phyloP scores from a whole-genome alignment of 2,888 invertebrate genomes.

The Tetrapedia diversipes region DNA sequence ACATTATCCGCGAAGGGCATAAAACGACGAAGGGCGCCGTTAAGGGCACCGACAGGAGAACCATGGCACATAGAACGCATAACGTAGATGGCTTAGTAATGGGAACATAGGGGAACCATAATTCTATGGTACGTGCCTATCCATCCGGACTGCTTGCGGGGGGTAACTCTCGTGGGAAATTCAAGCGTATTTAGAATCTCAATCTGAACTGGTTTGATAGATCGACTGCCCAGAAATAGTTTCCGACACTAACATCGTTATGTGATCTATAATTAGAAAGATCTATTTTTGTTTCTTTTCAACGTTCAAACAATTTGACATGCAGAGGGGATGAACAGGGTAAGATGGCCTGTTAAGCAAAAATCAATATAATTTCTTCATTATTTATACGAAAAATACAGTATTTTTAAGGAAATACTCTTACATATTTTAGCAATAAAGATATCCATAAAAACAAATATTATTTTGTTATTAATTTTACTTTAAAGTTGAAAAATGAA shows the following conservation, averaged over 20 bases:
- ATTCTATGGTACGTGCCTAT: conserved; percentile 76
- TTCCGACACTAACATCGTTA: conserved; percentile 35
- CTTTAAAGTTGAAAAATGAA: too few species aligned
- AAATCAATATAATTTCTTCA: too few species aligned
- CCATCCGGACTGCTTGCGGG: conserved; percentile 56
- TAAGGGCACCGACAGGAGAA: conserved; percentile 50
- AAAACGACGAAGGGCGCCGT: conserved; percentile 49
- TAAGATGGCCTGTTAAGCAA: too few species aligned
- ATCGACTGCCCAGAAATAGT: conserved; percentile 68
- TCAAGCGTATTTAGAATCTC: conserved; percentile 71
- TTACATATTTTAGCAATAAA: too few species aligned
- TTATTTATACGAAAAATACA: too few species aligned
- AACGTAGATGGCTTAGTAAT: conserved; percentile 73
- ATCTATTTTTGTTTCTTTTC: too few species aligned
- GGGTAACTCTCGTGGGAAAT: conserved; percentile 73
- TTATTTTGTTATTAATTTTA: too few species aligned
- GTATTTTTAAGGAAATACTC: too few species aligned
- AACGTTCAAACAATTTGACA: too few species aligned
- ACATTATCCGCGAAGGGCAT: conserved; percentile 65
- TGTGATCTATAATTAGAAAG: too few species aligned
- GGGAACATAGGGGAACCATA: conserved; percentile 77
- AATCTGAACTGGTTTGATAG: conserved; percentile 64
- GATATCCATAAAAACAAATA: too few species aligned
- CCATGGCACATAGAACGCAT: conserved; percentile 35
- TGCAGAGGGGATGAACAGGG: neutral